Base-by-base conservation (phyloP, 2,888 invertebrate genomes). In the Agrotis exclamationis region DNA sequence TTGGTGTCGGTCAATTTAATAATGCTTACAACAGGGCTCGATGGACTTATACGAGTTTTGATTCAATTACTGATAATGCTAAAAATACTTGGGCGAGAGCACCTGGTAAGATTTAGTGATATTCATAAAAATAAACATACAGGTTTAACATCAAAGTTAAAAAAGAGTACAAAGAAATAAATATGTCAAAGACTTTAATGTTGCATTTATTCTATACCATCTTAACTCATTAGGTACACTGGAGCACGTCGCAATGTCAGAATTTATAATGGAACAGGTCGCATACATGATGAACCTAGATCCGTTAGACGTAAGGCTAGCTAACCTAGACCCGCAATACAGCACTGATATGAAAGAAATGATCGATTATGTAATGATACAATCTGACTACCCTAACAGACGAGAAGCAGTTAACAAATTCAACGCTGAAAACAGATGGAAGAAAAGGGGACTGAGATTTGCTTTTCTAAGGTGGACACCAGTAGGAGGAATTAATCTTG, bases 251-350 rank as follows among this genome's bases (percentile, higher is more conserved):
- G 96, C 94, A 6, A 93, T 96, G 86, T 91, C 95, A 22, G 97
- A 97, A 89, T 90, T 92, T 63, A 92, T 97, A 11, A 97, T 97
- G 97, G 97, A 97, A 68, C 97, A 97, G 75, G 97, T 97, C 68
- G 95, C 97, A 0, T 92, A 91, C 54, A 93, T 87, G 63, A 76
- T 96, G n/a, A 91, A 93, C 18, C 93, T 96, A 85, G 97, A 97
- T 89, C 96, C 97, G 0, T 28, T 96, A 16, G 92, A 96, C 59
- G 96, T 97, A 0, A 93, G 96, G 70, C 82, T 96, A 63, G 87
- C 87, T 1, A 97, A 97, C 80, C 93, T 97, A 54, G 86, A 90
- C 16, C 14, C 47, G 3, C 62, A 69, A 13, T 71, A 85, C 11
- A 78, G 87, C 54, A 76, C 79, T 47, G 87, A 87, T 1, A 72